Conservation (phyloP, 2,797 vertebrate species). For the Ptychadena robeensis region DNA sequence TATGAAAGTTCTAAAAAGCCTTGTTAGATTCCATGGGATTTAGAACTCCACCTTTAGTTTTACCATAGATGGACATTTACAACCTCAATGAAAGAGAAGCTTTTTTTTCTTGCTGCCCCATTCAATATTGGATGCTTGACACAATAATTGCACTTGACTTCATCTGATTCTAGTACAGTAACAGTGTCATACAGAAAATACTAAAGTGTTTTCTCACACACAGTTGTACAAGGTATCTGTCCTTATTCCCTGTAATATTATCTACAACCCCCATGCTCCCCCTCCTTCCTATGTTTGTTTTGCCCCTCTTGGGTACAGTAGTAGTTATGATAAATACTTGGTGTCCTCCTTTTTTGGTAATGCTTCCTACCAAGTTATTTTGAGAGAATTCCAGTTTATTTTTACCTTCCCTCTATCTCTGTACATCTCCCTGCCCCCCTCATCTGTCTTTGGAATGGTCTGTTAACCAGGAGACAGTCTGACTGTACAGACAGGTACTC, state of each 20-base stretch:
- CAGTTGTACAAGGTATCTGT: background rate
- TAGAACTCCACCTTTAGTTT: too few relatives aligned
- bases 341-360: constrained; percentile 77
- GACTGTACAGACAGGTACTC: constrained; percentile 40
- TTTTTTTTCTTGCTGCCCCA: too few relatives aligned
- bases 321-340: constrained; percentile 45
- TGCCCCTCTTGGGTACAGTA: constrained; percentile 20
- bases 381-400: constrained; percentile 79
- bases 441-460: constrained; percentile 48
- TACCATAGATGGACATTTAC: too few relatives aligned
- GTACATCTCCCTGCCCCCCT: constrained; percentile 38
- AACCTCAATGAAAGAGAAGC: too few relatives aligned
- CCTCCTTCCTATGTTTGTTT: constrained; percentile 6
- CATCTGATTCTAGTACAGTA: background rate
- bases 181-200: too few relatives aligned
- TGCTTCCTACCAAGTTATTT: constrained; percentile 73
- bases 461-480: constrained; percentile 31
- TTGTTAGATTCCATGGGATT: too few relatives aligned
- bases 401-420: constrained; percentile 71
- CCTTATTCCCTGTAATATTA: too few relatives aligned
- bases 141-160: background rate
- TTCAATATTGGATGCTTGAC: background rate
- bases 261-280: background rate
- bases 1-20: too few relatives aligned
- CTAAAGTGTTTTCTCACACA: background rate